Percentiles rank a stretch among this genome's conserved stretches.
Conservation (phyloP, 2,888 invertebrate species). For the Lasius fuliginosus region DNA sequence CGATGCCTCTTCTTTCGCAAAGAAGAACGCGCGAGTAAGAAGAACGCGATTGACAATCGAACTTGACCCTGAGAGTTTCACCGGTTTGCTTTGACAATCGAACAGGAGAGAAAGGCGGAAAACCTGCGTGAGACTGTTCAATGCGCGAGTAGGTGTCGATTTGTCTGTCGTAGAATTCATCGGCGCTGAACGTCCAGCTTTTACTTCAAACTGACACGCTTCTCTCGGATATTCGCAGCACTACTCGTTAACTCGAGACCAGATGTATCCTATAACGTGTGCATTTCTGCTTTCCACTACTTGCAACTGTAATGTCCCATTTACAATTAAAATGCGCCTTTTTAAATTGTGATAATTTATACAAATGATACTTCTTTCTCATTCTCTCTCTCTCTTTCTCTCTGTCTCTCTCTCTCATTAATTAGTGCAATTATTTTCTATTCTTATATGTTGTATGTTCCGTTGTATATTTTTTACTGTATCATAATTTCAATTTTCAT, state of each 20-base stretch:
- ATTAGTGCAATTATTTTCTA: conserved; percentile 16
- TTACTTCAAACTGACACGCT: conserved; percentile 35
- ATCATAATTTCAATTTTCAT: neutral
- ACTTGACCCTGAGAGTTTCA: conserved; percentile 52
- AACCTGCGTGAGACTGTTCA: neutral
- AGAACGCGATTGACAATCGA: conserved; percentile 22
- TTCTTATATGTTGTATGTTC: neutral
- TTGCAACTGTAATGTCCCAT: neutral
- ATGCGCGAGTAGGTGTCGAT: conserved; percentile 11
- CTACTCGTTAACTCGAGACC: conserved; percentile 5
- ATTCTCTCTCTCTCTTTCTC: neutral
- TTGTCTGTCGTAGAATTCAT: conserved; percentile 1
- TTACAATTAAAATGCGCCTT: conserved; percentile 12
- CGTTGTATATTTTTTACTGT: neutral
- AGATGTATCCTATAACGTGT: neutral
- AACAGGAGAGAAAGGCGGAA: conserved; percentile 33
- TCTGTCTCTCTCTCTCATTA: neutral
- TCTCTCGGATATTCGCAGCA: conserved; percentile 13
- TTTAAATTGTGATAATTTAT: conserved; percentile 23
- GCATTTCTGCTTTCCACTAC: neutral
- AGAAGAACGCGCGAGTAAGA: conserved; percentile 6
- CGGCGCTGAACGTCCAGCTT: conserved; percentile 6
- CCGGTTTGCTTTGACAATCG: conserved; percentile 39
- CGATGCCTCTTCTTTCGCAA: conserved; percentile 35
- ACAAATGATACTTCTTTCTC: conserved; percentile 9